Conservation (phyloP, 2,888 invertebrate genomes). For the Caenorhabditis sp. region DNA sequence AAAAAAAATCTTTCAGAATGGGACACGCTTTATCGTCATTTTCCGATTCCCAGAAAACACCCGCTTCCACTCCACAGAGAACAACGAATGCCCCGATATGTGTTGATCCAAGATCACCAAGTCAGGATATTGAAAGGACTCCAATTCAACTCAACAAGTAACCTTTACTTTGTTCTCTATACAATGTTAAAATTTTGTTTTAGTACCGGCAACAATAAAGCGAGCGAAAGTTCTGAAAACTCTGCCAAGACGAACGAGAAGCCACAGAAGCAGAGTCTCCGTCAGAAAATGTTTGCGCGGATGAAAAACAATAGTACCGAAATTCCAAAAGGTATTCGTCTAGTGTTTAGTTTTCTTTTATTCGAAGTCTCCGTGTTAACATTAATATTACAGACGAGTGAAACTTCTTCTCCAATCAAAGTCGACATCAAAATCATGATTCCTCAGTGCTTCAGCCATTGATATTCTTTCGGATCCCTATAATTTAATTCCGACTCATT, state of each 20-base stretch:
- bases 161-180: slow-evolving; percentile 16
- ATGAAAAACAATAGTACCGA: slow-evolving; percentile 38
- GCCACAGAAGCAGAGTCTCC: slow-evolving; percentile 47
- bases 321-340: background rate
- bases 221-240: slow-evolving; percentile 18
- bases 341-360: too few relatives aligned
- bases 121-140: slow-evolving; percentile 68
- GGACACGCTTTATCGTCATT: slow-evolving; percentile 55
- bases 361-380: background rate
- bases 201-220: background rate
- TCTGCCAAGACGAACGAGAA: slow-evolving; percentile 34
- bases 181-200: slow-evolving; percentile 1
- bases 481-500: background rate
- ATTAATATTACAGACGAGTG: slow-evolving; percentile 23
- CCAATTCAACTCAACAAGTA: slow-evolving; percentile 69
- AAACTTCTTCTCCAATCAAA: slow-evolving; percentile 39
- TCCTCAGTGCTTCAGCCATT: slow-evolving; percentile 41
- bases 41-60: slow-evolving; percentile 30
- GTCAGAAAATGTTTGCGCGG: slow-evolving; percentile 62
- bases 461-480: slow-evolving; percentile 36
- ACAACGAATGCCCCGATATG: slow-evolving; percentile 26
- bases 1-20: slow-evolving; percentile 32
- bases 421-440: slow-evolving; percentile 46
- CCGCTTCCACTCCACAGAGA: slow-evolving; percentile 49
- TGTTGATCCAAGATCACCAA: slow-evolving; percentile 74